Conservation (phyloP, 1,140 invertebrate genomes). For the Bradynema listronoti region DNA sequence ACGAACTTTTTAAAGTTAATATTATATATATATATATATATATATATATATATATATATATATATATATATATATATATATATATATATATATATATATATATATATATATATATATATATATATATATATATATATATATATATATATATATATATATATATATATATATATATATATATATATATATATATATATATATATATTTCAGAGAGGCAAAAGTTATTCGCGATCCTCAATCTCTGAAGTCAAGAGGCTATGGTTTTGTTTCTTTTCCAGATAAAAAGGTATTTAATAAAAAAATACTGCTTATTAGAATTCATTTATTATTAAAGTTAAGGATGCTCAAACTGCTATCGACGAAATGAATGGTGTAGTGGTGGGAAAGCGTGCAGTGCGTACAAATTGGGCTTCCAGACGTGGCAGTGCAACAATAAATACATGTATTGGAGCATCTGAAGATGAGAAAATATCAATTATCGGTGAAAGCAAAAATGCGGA, state of each 20-base stretch:
- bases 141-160: too few relatives aligned
- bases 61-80: too few relatives aligned
- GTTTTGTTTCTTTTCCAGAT: conserved; percentile 98
- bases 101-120: too few relatives aligned
- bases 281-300: conserved; percentile 74
- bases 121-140: too few relatives aligned
- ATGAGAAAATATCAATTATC: background rate
- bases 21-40: too few relatives aligned
- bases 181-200: conserved; percentile 3
- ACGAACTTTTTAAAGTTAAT: too few relatives aligned
- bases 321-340: conserved; percentile 60
- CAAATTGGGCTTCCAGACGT: conserved; percentile 96
- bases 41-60: too few relatives aligned
- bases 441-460: background rate
- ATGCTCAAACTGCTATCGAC: conserved; percentile 90
- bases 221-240: conserved; percentile 81
- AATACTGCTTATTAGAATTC: background rate
- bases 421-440: background rate
- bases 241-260: conserved; percentile 96
- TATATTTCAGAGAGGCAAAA: conserved; percentile 47
- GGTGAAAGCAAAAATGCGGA: background rate
- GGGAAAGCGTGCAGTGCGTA: conserved; percentile 89
- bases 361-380: conserved; percentile 98
- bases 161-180: too few relatives aligned
- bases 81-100: too few relatives aligned